phyloP scores from a whole-genome alignment of 2,113 vertebrate genomes.

The Fregetta grallaria region DNA sequence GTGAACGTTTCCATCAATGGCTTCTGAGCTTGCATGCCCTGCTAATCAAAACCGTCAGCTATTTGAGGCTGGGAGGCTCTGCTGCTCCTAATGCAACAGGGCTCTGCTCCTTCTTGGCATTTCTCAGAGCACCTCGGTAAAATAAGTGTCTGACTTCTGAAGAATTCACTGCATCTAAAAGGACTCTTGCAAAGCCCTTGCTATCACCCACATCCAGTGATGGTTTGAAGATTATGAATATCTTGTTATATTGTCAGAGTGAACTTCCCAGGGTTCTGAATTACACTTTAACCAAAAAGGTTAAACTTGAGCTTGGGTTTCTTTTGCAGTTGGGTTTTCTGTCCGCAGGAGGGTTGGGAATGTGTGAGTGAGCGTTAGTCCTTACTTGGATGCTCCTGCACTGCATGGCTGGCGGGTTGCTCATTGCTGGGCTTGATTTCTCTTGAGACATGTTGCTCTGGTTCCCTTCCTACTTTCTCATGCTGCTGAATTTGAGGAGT shows the following conservation, averaged over 20 bases:
- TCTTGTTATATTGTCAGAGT: no score
- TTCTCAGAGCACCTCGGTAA: fast-evolving
- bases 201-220: neutral
- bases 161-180: neutral
- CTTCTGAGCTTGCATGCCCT: neutral
- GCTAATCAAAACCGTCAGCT: neutral
- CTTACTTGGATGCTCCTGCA: neutral
- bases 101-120: neutral
- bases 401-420: neutral
- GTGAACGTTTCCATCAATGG: neutral
- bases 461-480: neutral
- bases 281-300: neutral
- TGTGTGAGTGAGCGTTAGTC: neutral
- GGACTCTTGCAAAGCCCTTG: neutral
- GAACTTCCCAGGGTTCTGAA: neutral
- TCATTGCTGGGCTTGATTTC: neutral
- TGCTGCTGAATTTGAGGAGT: neutral
- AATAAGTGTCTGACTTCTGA: neutral
- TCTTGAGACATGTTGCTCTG: neutral
- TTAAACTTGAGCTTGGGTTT: neutral
- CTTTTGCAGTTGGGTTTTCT: neutral
- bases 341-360: neutral
- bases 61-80: neutral
- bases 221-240: neutral
- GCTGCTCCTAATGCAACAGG: neutral